Evolutionary conservation across 1,140 invertebrate species (phyloP).

Genomic region (Lucilia cuprina): DNA sequence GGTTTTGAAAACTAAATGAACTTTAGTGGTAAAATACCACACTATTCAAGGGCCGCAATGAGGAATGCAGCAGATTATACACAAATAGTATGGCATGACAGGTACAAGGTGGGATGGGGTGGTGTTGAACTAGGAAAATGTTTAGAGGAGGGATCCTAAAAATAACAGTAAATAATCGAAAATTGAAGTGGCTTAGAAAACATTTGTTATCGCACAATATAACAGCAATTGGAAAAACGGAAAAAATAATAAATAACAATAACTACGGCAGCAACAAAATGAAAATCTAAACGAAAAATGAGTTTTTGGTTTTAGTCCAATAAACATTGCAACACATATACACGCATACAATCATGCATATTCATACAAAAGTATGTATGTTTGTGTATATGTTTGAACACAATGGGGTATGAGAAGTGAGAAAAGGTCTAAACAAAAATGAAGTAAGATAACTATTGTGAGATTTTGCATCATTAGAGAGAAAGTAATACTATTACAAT

Average conservation of each 20-base stretch:
- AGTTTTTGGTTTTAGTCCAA: neutral
- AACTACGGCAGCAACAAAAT: neutral
- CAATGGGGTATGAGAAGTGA: too few relatives aligned
- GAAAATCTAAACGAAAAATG: too few relatives aligned
- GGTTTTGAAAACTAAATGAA: neutral
- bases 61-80: neutral
- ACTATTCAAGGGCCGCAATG: neutral
- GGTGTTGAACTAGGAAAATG: neutral
- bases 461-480: too few relatives aligned
- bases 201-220: neutral
- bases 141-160: neutral
- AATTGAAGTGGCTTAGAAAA: neutral
- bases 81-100: neutral
- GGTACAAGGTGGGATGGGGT: neutral
- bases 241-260: neutral
- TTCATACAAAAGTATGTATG: too few relatives aligned
- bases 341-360: neutral
- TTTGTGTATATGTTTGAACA: too few relatives aligned
- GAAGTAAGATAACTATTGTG: too few relatives aligned
- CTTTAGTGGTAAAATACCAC: neutral
- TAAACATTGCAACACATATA: neutral
- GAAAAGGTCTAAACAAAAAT: too few relatives aligned
- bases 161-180: slow-evolving; percentile 3
- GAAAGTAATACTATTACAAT: too few relatives aligned
- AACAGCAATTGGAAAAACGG: neutral